A percentile compares a stretch with the other conserved stretches of the same genome.
These are phyloP conservation scores for Nansenia antarctica DNA, from an alignment of 2,113 vertebrate genomes.

Conservation along the genomic window DNA sequence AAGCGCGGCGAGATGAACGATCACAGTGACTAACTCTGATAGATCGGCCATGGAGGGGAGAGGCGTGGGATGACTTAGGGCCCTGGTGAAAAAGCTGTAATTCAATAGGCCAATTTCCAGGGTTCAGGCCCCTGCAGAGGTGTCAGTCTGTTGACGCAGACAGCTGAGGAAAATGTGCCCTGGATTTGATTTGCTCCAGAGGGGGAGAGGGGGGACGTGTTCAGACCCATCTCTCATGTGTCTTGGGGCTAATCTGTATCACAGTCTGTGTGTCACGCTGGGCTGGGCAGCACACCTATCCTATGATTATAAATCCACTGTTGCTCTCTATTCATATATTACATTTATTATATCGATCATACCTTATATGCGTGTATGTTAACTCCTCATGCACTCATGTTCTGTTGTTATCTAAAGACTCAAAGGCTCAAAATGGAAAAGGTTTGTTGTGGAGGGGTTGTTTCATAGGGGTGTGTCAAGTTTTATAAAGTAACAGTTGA, in stretches of 20 bases:
- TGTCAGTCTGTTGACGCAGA: conserved; percentile 68
- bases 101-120: conserved; percentile 88
- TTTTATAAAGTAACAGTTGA: background rate
- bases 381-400: background rate
- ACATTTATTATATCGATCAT: background rate
- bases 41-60: conserved; percentile 69
- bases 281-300: background rate
- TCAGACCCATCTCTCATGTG: conserved; percentile 60
- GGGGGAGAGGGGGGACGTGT: conserved; percentile 58
- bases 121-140: conserved; percentile 65
- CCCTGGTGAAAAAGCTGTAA: conserved; percentile 76
- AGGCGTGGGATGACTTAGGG: conserved; percentile 59
- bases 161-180: conserved; percentile 72
- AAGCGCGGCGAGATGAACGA: conserved; percentile 80
- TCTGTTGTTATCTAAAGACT: background rate
- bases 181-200: conserved; percentile 65
- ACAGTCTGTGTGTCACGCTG: background rate
- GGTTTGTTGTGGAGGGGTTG: background rate
- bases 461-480: background rate
- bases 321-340: background rate
- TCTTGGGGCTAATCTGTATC: conserved; percentile 4
- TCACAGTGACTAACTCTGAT: conserved; percentile 79
- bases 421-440: background rate
- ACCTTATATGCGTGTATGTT: background rate
- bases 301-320: background rate